Base-by-base conservation (phyloP, 2,888 invertebrate species). In the Aradus depressus region DNA sequence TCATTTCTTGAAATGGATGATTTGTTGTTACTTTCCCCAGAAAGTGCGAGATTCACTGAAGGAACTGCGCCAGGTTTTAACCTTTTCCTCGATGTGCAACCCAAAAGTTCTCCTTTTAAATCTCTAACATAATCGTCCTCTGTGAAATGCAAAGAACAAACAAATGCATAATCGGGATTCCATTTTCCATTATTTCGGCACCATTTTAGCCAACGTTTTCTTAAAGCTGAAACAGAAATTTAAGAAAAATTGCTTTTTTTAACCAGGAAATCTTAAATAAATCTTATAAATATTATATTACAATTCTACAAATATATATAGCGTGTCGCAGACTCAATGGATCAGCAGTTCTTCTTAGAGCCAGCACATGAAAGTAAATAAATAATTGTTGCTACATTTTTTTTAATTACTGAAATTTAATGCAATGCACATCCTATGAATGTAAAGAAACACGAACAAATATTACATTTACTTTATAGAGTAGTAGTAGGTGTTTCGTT, bases 61-160 rank as follows among this genome's bases (percentile, higher is more conserved):
- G 34, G 44, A n/a, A 44, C n/a, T 12, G 34, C 44, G 16, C 6
- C 12, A 31, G 23, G 32, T 44, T 44, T 44, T 2, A 44, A 34
- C 34, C 34, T 44, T 19, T 34, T 16, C 22, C 35, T 32, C 35
- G 23, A 22, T 16, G 14, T 19, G 14, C 35, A 44, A 21, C 44
- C 44, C 18, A 44, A 14, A 16, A 44, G 22, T 22, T 44, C 44
- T 14, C 34, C 34, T 21, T 44, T 32, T 23, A 34, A 31, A 21
- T 44, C 44, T n/a, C 44, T 18, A 6, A 23, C 35, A 34, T 19
- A 44, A 34, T 44, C 44, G 5, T 44, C 34, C 8, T 23, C 23
- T 19, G 12, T 6, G 26, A 43, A 43, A 22, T 45, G 44, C 21
- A 35, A 23, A 8, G 35, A 45, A 35, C 44, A 45, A 6, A 45